Evolutionary conservation across 2,888 invertebrate genomes (phyloP), one percentile per base, ranked within the genome.

Genomic region (Cyrtodaria siliqua): DNA sequence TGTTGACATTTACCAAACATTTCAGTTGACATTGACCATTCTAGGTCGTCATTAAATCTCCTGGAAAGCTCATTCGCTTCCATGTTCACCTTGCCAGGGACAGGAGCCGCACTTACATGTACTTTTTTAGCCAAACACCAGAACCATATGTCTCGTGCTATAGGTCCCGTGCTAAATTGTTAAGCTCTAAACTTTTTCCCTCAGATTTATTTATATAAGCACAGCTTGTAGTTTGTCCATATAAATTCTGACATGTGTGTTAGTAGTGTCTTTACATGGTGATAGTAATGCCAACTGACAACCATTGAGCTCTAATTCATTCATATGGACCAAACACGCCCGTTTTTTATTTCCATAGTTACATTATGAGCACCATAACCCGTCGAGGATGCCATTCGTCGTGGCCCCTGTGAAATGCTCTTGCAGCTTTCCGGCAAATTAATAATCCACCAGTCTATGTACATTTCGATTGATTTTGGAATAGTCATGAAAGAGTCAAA

Each of bases 1-100:
- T 2, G 18, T 8, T 27, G 12, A 14, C 69, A 50, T 49, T 27
- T 18, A 1, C 44, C 1, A 50, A 74, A 70, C 44, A 69, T 53
- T 14, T 47, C 42, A 12, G 16, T 4, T n/a, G 53, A 20, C 16
- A 79, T 16, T 8, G 72, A 14, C 79, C 79, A 76, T 49, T 76
- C 79, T 2, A 72, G n/a, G n/a, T n/a, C n/a, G n/a, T n/a, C n/a
- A n/a, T n/a, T n/a, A n/a, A n/a, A n/a, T n/a, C n/a, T n/a, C 14
- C 75, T 40, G 2, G 75, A 79, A 14, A 72, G 33, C n/a, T 33
- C 20, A 33, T 76, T 76, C 6, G 76, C 79, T 29, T 68, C 52
- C 1, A 18, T 16, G 44, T 76, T 80, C 1, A 38, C 1, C 16
- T 23, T 44, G 8, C 69, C 80, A 1, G 73, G 66, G 12, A 80